These are phyloP conservation scores for Thinocorus orbignyianus DNA, from an alignment of 2,113 vertebrate genomes.

Conservation along the genomic window DNA sequence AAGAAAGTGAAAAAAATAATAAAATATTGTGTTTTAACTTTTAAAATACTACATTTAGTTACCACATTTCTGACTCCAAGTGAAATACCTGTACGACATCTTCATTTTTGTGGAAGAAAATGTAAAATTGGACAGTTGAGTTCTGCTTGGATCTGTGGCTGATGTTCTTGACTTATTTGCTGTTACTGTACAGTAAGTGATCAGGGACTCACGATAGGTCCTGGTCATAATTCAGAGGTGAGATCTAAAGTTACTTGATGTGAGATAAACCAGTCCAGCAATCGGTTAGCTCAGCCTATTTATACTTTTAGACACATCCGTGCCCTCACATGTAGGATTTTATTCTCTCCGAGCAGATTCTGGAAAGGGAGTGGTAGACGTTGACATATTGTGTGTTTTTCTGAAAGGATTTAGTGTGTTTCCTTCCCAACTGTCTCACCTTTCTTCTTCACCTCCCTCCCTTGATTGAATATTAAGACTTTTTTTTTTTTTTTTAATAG, in stretches of 20 bases:
- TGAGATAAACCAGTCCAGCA: neutral
- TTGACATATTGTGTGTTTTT: neutral
- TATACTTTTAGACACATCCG: neutral
- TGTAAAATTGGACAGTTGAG: neutral
- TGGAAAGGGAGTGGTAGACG: neutral
- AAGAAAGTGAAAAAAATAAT: neutral
- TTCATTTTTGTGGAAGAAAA: neutral
- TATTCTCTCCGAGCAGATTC: neutral
- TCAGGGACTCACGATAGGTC: neutral
- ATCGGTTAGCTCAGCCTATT: neutral
- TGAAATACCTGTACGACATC: neutral
- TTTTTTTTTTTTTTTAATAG: neutral
- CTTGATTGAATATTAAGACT: neutral
- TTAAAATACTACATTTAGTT: neutral
- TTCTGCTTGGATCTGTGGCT: neutral
- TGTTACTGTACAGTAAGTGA: neutral
- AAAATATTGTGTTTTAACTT: neutral
- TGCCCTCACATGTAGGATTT: neutral
- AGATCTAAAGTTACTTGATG: neutral
- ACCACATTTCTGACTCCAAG: neutral
- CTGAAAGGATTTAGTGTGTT: neutral
- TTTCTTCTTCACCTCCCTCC: neutral
- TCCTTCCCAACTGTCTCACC: neutral
- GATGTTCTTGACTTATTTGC: neutral
- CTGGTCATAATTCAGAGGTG: neutral